These are phyloP conservation scores for Metellina segmentata DNA, from an alignment of 2,888 invertebrate genomes.

Conservation along the genomic window DNA sequence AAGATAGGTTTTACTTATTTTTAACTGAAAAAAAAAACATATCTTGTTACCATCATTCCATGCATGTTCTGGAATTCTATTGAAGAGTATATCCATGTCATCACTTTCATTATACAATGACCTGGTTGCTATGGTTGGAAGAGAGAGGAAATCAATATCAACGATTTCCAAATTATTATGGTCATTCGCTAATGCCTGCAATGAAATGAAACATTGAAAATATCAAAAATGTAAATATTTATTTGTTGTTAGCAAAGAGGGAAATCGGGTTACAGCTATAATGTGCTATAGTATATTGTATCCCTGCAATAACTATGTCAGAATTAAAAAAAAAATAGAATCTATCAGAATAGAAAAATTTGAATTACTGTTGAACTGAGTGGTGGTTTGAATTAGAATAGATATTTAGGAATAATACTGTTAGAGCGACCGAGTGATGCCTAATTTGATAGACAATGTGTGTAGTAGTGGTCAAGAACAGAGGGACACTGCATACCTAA, in stretches of 20 bases:
- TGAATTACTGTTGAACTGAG: not conserved
- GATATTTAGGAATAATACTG: not conserved
- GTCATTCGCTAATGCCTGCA: conserved; percentile 1
- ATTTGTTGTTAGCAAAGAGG: no score
- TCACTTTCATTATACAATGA: not conserved
- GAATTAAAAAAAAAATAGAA: no score
- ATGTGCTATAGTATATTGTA: no score
- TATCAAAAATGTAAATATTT: not conserved
- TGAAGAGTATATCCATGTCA: conserved; percentile 3
- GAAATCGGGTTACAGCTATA: no score
- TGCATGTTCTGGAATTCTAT: conserved; percentile 22
- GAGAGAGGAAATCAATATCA: conserved; percentile 34
- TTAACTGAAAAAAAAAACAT: no score
- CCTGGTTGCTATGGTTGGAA: conserved; percentile 28
- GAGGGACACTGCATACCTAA: no score
- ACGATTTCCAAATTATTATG: conserved; percentile 49
- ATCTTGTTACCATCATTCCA: conserved; percentile 43
- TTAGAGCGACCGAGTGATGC: no score
- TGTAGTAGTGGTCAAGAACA: no score
- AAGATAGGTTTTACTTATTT: no score
- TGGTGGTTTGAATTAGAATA: not conserved
- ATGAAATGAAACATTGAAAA: not conserved
- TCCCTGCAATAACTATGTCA: no score
- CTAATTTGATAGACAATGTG: no score
- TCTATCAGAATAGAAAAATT: not conserved